Conservation (phyloP, 2,113 vertebrate genomes). For the Nesoenas mayeri region DNA sequence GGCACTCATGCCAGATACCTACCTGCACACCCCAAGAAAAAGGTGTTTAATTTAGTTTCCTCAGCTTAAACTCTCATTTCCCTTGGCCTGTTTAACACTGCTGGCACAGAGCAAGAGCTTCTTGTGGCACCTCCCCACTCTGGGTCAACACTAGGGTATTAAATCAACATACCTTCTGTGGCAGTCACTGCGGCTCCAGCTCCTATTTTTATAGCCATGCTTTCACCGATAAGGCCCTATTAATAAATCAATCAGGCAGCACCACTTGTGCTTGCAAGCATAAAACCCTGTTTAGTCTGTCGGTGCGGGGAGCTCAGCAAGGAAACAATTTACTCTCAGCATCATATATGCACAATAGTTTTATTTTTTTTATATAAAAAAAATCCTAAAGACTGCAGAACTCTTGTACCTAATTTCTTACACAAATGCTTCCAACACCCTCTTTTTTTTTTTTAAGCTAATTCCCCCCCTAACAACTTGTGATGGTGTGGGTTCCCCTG, state of each 20-base stretch:
- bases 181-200: not conserved
- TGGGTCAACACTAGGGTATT: not conserved
- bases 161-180: not conserved
- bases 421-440: constrained; percentile 19
- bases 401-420: constrained; percentile 17
- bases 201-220: not conserved
- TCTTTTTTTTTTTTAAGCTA: constrained; percentile 40
- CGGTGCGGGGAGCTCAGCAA: not conserved
- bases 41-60: not conserved
- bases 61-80: not conserved
- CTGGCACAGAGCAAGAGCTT: not conserved
- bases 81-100: not conserved
- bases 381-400: constrained; percentile 54
- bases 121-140: not conserved
- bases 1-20: rapidly evolving
- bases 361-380: constrained; percentile 74
- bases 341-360: constrained; percentile 62
- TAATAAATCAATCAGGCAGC: not conserved
- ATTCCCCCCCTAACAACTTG: constrained; percentile 15
- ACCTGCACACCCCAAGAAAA: not conserved
- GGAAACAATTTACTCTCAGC: not conserved
- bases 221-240: not conserved
- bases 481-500: not conserved
- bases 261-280: not conserved
- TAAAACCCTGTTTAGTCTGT: not conserved